These are phyloP conservation scores for Osmoderma eremita DNA, from an alignment of 2,888 invertebrate species.

Conservation along the genomic window DNA sequence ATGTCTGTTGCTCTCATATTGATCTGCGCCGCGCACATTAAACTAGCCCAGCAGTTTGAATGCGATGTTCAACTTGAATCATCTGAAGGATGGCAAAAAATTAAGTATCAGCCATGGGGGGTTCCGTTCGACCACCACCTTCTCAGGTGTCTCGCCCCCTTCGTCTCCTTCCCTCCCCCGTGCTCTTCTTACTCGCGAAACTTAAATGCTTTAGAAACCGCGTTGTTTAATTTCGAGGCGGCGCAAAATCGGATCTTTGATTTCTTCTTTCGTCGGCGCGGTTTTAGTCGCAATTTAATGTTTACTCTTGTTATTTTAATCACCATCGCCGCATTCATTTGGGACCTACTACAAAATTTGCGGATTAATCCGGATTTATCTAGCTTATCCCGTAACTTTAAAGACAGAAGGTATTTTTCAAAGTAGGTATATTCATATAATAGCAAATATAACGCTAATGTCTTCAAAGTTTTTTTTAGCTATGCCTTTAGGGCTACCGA, in stretches of 20 bases:
- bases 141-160: conserved; percentile 30
- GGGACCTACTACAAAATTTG: background rate
- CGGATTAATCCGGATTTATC: background rate
- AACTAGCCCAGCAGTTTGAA: conserved; percentile 45
- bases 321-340: background rate
- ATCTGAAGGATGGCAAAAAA: conserved; percentile 51
- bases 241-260: conserved; percentile 25
- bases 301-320: conserved; percentile 13
- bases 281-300: conserved; percentile 7
- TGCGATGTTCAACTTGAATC: conserved; percentile 50
- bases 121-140: conserved; percentile 35
- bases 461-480: too few species aligned
- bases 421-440: too few species aligned
- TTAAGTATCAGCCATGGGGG: conserved; percentile 37
- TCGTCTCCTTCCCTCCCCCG: conserved; percentile 1
- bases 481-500: too few species aligned
- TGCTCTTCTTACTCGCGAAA: conserved; percentile 7
- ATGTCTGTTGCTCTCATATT: conserved; percentile 53
- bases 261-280: conserved; percentile 15
- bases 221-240: conserved; percentile 18
- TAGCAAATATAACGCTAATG: too few species aligned
- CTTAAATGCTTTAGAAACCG: conserved; percentile 23
- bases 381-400: too few species aligned
- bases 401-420: too few species aligned
- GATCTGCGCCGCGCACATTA: conserved; percentile 56